phyloP scores from a whole-genome alignment of 2,888 invertebrate genomes.

The Cheilosia pagana region DNA sequence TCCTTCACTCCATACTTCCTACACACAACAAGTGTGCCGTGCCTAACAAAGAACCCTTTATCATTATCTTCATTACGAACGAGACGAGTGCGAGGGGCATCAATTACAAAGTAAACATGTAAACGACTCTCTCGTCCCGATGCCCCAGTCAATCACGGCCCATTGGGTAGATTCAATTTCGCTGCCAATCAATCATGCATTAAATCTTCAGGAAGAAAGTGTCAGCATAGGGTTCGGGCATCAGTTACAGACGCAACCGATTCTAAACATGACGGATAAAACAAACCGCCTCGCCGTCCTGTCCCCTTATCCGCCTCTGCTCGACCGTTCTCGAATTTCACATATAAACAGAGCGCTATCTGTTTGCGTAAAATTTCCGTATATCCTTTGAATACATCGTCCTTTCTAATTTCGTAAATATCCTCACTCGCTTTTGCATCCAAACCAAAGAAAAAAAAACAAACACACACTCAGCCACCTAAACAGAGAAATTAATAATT shows the following conservation, averaged over 20 bases:
- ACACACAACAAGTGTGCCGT: constrained; percentile 44
- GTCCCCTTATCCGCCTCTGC: constrained; percentile 48
- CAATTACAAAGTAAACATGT: constrained; percentile 66
- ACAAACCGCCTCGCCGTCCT: constrained; percentile 72
- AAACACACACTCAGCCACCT: constrained; percentile 6
- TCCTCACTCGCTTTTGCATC: constrained; percentile 7
- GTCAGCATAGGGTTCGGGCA: constrained; percentile 70
- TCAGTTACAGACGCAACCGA: constrained; percentile 55
- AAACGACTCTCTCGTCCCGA: constrained; percentile 55
- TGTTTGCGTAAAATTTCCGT: constrained; percentile 60
- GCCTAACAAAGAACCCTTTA: constrained; percentile 50
- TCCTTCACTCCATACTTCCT: constrained; percentile 26
- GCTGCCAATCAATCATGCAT: constrained; percentile 73
- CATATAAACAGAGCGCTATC: constrained; percentile 22
- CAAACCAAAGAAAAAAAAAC: neutral
- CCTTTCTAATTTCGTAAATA: constrained; percentile 60
- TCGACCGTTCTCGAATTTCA: constrained; percentile 68
- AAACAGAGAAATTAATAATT: constrained; percentile 56
- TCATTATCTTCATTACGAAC: constrained; percentile 24
- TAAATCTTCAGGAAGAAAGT: constrained; percentile 72
- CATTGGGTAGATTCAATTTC: constrained; percentile 70
- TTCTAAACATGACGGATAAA: constrained; percentile 44
- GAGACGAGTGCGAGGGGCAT: constrained; percentile 26
- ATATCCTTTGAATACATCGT: constrained; percentile 46
- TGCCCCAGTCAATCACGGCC: constrained; percentile 36